Percentiles rank a stretch among this genome's conserved stretches.
These are phyloP conservation scores for Sminthurides bifidus DNA, from an alignment of 1,140 invertebrate species.

Conservation along the genomic window DNA sequence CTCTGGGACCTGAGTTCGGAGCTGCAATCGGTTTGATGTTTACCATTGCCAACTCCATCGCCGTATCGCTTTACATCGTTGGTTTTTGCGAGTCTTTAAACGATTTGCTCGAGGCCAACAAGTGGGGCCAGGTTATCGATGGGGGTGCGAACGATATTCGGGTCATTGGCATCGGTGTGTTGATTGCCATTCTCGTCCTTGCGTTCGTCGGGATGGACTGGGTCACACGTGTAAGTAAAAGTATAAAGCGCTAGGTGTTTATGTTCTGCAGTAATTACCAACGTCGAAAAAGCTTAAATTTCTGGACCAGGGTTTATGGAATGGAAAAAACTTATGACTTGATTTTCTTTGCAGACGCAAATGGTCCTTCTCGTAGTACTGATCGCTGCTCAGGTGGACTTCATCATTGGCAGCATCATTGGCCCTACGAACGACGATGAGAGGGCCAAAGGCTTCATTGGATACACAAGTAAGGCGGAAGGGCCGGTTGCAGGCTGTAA, in stretches of 20 bases:
- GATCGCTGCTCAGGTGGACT: constrained; percentile 47
- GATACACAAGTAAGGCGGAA: constrained; percentile 42
- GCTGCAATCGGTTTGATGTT: constrained; percentile 50
- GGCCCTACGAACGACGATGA: constrained; percentile 41
- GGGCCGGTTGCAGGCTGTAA: neutral
- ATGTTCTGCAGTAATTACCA: neutral
- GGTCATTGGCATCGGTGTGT: constrained; percentile 35
- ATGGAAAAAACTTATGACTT: neutral
- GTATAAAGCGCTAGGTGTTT: neutral
- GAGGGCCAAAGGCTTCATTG: constrained; percentile 44
- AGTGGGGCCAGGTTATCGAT: constrained; percentile 33
- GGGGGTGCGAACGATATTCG: constrained; percentile 40
- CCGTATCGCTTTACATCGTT: constrained; percentile 51
- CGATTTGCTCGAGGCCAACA: constrained; percentile 36
- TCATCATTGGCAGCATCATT: constrained; percentile 46
- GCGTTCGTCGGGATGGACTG: constrained; percentile 43
- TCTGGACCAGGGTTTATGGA: too few relatives aligned
- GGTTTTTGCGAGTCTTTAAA: constrained; percentile 51
- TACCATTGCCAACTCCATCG: constrained; percentile 51
- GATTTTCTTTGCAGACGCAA: constrained; percentile 44
- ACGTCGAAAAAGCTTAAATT: neutral
- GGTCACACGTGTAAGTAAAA: constrained; percentile 35
- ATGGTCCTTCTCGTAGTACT: constrained; percentile 47
- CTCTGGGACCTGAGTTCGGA: constrained; percentile 53
- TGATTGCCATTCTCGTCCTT: constrained; percentile 37